These are phyloP conservation scores for Ischnura elegans DNA, from an alignment of 2,888 invertebrate species.

Conservation along the genomic window DNA sequence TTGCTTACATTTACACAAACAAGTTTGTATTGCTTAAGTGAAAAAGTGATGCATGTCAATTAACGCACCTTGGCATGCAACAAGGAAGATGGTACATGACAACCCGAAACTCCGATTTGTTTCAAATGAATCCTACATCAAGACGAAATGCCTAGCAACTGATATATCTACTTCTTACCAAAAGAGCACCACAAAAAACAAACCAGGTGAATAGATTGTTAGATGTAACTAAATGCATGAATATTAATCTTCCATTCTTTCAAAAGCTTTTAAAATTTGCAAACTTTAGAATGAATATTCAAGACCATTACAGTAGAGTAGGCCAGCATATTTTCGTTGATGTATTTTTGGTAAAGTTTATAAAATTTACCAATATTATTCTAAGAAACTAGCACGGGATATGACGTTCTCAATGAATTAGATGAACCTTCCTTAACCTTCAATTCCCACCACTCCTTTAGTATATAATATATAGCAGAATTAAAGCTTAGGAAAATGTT, in stretches of 20 bases:
- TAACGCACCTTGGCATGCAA: constrained; percentile 49
- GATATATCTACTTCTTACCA: constrained; percentile 42
- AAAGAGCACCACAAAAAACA: constrained; percentile 56
- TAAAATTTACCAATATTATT: constrained; percentile 41
- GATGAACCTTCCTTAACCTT: constrained; percentile 70
- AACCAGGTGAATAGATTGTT: background rate
- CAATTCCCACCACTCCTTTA: constrained; percentile 70
- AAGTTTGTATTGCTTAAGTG: constrained; percentile 64
- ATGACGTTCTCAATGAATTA: constrained; percentile 68
- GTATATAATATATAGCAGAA: constrained; percentile 70
- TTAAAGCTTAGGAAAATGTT: constrained; percentile 69
- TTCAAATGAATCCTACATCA: constrained; percentile 51
- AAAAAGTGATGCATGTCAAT: constrained; percentile 63
- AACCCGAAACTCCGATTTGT: constrained; percentile 66
- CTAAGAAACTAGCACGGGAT: constrained; percentile 47
- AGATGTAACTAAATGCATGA: constrained; percentile 45
- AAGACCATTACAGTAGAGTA: background rate
- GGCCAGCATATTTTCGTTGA: constrained; percentile 62
- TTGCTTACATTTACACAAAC: constrained; percentile 63
- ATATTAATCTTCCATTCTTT: constrained; percentile 16
- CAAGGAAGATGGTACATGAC: constrained; percentile 65
- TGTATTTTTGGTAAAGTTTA: background rate
- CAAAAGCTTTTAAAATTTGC: constrained; percentile 7
- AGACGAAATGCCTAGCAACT: constrained; percentile 63
- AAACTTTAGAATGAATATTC: background rate